These are phyloP conservation scores for Hippoglossus stenolepis DNA, from an alignment of 2,113 vertebrate genomes.

Conservation along the genomic window DNA sequence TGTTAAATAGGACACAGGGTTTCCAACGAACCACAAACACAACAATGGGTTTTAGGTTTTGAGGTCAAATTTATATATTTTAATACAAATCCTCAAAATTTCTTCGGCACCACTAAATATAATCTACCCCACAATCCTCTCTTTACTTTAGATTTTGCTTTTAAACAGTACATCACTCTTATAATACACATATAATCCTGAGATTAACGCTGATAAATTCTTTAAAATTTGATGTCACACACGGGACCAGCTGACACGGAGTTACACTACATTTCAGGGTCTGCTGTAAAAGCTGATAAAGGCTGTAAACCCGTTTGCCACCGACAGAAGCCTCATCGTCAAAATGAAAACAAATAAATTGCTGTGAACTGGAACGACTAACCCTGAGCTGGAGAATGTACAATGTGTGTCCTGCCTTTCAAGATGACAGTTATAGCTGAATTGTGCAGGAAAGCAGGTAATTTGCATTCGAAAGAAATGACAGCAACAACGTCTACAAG, in stretches of 20 bases:
- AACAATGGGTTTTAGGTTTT: background rate
- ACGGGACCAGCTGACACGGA: background rate
- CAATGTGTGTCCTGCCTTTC: conserved; percentile 62
- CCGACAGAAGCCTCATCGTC: conserved; percentile 38
- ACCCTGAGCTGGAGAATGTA: conserved; percentile 42
- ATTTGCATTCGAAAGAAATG: conserved; percentile 67
- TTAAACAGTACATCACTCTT: too few relatives aligned
- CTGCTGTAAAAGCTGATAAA: too few relatives aligned
- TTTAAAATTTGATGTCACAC: background rate
- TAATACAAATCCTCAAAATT: background rate
- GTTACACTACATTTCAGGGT: background rate
- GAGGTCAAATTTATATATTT: background rate
- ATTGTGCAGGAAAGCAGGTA: conserved; percentile 56
- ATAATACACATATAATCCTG: background rate
- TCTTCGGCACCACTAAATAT: background rate
- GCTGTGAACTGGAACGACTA: conserved; percentile 40
- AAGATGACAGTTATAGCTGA: conserved; percentile 69
- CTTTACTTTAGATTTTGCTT: background rate
- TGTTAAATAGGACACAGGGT: background rate
- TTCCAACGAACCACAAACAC: background rate
- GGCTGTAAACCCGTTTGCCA: background rate
- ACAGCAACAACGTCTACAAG: conserved; percentile 67
- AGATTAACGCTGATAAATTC: background rate
- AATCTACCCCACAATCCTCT: background rate
- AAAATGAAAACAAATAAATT: conserved; percentile 50